phyloP scores from a whole-genome alignment of 2,113 vertebrate genomes.

The Silurus glanis region DNA sequence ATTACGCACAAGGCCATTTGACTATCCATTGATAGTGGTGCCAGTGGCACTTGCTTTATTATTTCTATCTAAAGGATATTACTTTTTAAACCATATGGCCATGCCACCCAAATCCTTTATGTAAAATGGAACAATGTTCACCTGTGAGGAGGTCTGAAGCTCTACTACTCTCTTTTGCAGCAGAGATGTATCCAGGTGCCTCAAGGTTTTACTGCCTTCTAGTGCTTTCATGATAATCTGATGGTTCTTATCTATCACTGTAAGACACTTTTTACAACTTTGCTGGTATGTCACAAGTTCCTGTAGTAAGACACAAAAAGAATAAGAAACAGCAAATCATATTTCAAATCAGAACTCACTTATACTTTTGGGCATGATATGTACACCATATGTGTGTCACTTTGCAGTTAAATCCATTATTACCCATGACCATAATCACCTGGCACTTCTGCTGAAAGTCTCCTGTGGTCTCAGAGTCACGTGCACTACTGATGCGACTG shows the following conservation, averaged over 20 bases:
- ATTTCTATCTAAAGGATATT: not conserved
- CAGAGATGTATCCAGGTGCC: constrained; percentile 81
- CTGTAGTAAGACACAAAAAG: constrained; percentile 63
- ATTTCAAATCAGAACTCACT: not conserved
- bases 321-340: not conserved
- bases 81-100: no score
- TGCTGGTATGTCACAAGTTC: constrained; percentile 88
- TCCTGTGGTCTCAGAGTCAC: constrained; percentile 79
- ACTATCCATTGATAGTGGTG: not conserved
- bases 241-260: constrained; percentile 84
- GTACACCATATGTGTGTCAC: not conserved
- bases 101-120: not conserved
- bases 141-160: constrained; percentile 86
- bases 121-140: constrained; percentile 43
- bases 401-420: not conserved
- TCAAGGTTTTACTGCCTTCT: constrained; percentile 75
- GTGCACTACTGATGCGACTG: constrained; percentile 77
- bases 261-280: constrained; percentile 88
- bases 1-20: not conserved
- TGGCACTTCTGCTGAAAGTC: constrained; percentile 91
- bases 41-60: not conserved
- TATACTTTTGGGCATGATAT: not conserved
- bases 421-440: constrained; percentile 68
- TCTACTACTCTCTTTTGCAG: constrained; percentile 87
- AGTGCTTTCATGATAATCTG: constrained; percentile 83